Evolutionary conservation across 2,113 vertebrate genomes (phyloP), one percentile per base, ranked within the genome.

Genomic region (Carassius carassius): DNA sequence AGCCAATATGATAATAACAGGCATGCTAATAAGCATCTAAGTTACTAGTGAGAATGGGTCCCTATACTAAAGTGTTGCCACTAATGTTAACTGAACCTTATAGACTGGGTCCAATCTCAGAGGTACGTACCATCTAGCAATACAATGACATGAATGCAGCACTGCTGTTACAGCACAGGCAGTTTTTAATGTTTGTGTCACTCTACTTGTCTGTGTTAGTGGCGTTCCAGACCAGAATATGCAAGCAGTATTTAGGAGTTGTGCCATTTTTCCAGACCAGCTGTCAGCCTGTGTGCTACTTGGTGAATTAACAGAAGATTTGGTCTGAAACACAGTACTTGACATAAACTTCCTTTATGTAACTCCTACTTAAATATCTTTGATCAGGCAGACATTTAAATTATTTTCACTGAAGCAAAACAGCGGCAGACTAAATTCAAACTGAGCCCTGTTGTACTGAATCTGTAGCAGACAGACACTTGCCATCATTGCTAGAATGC

Each of bases 321-420:
- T 47, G 12, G 37, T 47, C 21, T 47, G 21, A 44, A 74, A 49
- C 72, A 25, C 44, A 41, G 23, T 23, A 49, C 3, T 74, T 74
- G 41, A 25, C 25, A 65, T 25, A 14, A 65, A 29, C 72, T 14
- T 49, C 12, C 12, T 25, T 49, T 49, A 74, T 49, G 23, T 44
- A 74, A 74, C 41, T 73, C 37, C 23, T 44, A 23, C 70, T 23
- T 44, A 44, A 63, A 79, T 44, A 79, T 21, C 75, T 29, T 78
- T 78, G 41, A 74, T 74, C 51, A 29, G 37, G 9, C n/a, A 25
- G 58, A 65, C 58, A 63, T 63, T 63, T 25, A 17, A 44, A 47
- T 23, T 10, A 79, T 19, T 79, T 65, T 47, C 23, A 25, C n/a
- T 47, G 13, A 65, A 65, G 78, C 16, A 14, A 14, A 65, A 65